phyloP scores from a whole-genome alignment of 2,797 vertebrate species.

The Hapalemur alaotrensis region DNA sequence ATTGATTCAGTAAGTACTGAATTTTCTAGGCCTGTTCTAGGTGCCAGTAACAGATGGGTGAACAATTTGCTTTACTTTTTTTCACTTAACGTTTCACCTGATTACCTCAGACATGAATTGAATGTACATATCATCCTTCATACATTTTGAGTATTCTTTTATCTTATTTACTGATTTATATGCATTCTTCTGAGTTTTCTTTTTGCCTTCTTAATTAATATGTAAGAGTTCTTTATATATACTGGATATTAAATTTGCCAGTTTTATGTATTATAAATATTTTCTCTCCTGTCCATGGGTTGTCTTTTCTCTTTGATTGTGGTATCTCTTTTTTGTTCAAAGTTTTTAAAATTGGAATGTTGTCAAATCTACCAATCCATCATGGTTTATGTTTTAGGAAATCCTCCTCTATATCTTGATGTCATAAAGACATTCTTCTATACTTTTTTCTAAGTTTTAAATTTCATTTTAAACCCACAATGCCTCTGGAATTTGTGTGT shows the following conservation, averaged over 20 bases:
- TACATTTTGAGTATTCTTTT: conserved; percentile 5
- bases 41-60: neutral
- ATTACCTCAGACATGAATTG: neutral
- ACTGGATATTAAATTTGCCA: neutral
- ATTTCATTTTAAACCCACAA: conserved; percentile 25
- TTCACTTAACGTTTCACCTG: neutral
- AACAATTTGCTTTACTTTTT: conserved; percentile 17
- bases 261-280: neutral
- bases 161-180: neutral
- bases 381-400: neutral
- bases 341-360: conserved; percentile 1
- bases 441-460: neutral
- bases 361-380: neutral
- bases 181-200: neutral
- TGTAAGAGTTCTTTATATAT: neutral
- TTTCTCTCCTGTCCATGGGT: neutral
- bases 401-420: neutral
- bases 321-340: neutral
- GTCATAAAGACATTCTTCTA: neutral
- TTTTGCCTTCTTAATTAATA: neutral
- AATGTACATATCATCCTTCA: neutral
- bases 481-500: neutral
- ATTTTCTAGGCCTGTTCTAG: neutral
- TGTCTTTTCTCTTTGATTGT: neutral
- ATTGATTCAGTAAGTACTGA: neutral